phyloP scores from a whole-genome alignment of 2,888 invertebrate species.

The Apomyelois bistriatella region DNA sequence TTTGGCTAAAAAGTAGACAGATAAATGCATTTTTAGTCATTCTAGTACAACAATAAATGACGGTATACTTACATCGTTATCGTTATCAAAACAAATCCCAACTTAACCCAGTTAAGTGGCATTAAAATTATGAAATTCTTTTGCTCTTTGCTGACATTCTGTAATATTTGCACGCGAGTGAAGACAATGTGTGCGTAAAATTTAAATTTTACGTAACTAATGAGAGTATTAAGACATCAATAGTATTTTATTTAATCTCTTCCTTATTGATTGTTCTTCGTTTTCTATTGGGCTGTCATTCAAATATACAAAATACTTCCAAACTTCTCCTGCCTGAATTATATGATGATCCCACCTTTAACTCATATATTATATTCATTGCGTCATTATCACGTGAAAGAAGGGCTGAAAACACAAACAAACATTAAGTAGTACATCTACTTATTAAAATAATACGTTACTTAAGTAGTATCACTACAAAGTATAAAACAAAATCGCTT shows the following conservation, averaged over 20 bases:
- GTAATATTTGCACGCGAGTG: slow-evolving; percentile 17
- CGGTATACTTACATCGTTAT: slow-evolving; percentile 16
- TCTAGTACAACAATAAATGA: slow-evolving; percentile 4
- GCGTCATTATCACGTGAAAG: too few species aligned
- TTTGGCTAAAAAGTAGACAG: not conserved
- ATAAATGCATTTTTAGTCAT: slow-evolving; percentile 1
- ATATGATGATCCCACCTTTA: too few species aligned
- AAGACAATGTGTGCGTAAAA: slow-evolving; percentile 22
- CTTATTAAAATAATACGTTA: too few species aligned
- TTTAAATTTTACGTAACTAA: slow-evolving; percentile 3
- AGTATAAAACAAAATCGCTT: too few species aligned
- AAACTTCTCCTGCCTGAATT: too few species aligned
- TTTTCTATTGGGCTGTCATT: not conserved
- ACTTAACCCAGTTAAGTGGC: slow-evolving; percentile 43
- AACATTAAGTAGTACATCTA: too few species aligned
- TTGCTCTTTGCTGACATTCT: not conserved
- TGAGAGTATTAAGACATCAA: not conserved
- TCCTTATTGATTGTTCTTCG: not conserved
- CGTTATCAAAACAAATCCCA: slow-evolving; percentile 39
- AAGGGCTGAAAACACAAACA: too few species aligned
- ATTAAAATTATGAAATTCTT: slow-evolving; percentile 28
- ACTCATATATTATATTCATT: too few species aligned
- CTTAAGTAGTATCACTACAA: too few species aligned
- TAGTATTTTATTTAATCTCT: not conserved
- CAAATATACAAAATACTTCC: not conserved